Evolutionary conservation across 1,140 invertebrate genomes (phyloP).

Genomic region (Octopus sinensis): DNA sequence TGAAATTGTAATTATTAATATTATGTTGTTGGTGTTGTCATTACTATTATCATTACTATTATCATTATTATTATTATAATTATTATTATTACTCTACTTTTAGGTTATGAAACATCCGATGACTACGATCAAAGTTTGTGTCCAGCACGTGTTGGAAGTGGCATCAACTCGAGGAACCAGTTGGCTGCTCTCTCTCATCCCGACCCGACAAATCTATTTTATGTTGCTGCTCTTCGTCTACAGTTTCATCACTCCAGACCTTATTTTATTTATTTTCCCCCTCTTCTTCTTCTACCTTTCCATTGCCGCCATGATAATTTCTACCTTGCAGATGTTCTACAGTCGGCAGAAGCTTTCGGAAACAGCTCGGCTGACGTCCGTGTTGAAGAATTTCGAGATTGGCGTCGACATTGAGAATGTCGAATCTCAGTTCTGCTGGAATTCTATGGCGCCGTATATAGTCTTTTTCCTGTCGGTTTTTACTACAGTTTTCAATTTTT

Average conservation of each 20-base stretch:
- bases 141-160: slow-evolving; percentile 74
- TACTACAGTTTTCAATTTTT: slow-evolving; percentile 73
- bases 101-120: slow-evolving; percentile 43
- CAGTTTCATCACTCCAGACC: slow-evolving; percentile 66
- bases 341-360: slow-evolving; percentile 46
- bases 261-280: slow-evolving; percentile 67
- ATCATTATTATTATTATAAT: neutral
- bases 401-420: slow-evolving; percentile 68
- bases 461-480: slow-evolving; percentile 75
- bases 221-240: slow-evolving; percentile 69
- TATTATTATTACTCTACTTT: slow-evolving; percentile 14
- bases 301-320: slow-evolving; percentile 70
- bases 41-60: neutral
- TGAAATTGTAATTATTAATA: no score
- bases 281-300: slow-evolving; percentile 71
- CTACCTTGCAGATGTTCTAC: slow-evolving; percentile 72
- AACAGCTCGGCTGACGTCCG: slow-evolving; percentile 33
- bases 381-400: slow-evolving; percentile 46
- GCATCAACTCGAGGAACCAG: slow-evolving; percentile 77
- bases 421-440: slow-evolving; percentile 76
- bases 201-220: slow-evolving; percentile 67
- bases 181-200: slow-evolving; percentile 74
- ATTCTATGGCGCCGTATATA: slow-evolving; percentile 75
- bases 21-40: no score
- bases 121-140: slow-evolving; percentile 68